A percentile compares a stretch with the other conserved stretches of the same genome.
These are phyloP conservation scores for Pteronotus mesoamericanus DNA, from an alignment of 2,797 vertebrate genomes.

Conservation along the genomic window DNA sequence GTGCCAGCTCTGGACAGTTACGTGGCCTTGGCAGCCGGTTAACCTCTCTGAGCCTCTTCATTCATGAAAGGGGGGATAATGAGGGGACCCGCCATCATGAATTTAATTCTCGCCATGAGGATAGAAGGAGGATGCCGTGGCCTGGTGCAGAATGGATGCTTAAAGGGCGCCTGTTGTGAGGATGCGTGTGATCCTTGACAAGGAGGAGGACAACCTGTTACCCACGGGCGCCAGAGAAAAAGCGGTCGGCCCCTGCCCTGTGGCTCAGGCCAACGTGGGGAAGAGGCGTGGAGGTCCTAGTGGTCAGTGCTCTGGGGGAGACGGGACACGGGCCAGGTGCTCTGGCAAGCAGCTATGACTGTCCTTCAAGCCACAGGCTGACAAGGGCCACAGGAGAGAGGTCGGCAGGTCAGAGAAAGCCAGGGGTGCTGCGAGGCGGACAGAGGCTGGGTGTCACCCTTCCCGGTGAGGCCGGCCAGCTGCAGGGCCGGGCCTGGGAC, in stretches of 20 bases:
- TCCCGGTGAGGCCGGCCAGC: rapidly evolving
- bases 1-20: background rate
- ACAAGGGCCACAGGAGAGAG: background rate
- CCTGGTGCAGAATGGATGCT: background rate
- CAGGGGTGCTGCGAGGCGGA: background rate
- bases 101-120: background rate
- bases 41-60: background rate
- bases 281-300: background rate
- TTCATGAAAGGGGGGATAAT: background rate
- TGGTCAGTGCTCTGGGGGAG: background rate
- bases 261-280: background rate
- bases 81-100: background rate
- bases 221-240: background rate
- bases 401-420: background rate
- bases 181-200: rapidly evolving
- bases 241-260: rapidly evolving
- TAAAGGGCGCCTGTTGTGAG: background rate
- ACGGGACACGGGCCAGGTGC: background rate
- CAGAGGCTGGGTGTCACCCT: background rate
- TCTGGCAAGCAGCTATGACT: background rate
- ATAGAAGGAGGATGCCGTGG: background rate
- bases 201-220: rapidly evolving
- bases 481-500: background rate
- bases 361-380: background rate
- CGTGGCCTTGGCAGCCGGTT: background rate